Evolutionary conservation across 2,888 invertebrate species (phyloP).

Genomic region (Toxonevra muliebris): DNA sequence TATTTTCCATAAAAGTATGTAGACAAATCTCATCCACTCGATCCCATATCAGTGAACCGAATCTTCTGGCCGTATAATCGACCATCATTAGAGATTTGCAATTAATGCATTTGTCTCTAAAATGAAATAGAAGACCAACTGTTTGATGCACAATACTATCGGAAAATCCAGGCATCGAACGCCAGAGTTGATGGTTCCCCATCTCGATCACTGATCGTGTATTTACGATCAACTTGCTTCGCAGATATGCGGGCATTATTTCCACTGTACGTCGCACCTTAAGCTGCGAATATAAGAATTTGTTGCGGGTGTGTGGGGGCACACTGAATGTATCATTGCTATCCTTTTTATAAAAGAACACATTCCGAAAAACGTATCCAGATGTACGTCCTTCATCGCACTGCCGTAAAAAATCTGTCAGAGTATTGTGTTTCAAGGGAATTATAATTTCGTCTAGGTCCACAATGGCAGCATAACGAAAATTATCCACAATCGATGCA

Average conservation of each 20-base stretch:
- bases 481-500: slow-evolving; percentile 76
- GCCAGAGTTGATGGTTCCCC: slow-evolving; percentile 84
- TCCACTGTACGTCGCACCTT: slow-evolving; percentile 59
- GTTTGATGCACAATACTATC: slow-evolving; percentile 55
- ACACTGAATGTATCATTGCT: slow-evolving; percentile 61
- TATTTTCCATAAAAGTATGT: slow-evolving; percentile 50
- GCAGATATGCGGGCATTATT: slow-evolving; percentile 72
- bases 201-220: slow-evolving; percentile 86
- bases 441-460: slow-evolving; percentile 89
- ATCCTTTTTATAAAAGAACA: slow-evolving; percentile 66
- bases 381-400: slow-evolving; percentile 59
- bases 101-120: slow-evolving; percentile 59
- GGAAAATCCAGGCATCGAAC: slow-evolving; percentile 50
- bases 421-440: slow-evolving; percentile 78
- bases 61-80: slow-evolving; percentile 60
- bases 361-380: slow-evolving; percentile 65
- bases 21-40: slow-evolving; percentile 58
- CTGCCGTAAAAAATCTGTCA: slow-evolving; percentile 66
- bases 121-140: slow-evolving; percentile 61
- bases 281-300: slow-evolving; percentile 62
- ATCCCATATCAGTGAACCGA: slow-evolving; percentile 60
- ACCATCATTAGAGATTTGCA: slow-evolving; percentile 53
- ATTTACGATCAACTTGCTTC: slow-evolving; percentile 87
- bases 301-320: slow-evolving; percentile 52
- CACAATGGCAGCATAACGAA: slow-evolving; percentile 82